These are phyloP conservation scores for Cephus sareptanus DNA, from an alignment of 2,888 invertebrate genomes.

Conservation along the genomic window DNA sequence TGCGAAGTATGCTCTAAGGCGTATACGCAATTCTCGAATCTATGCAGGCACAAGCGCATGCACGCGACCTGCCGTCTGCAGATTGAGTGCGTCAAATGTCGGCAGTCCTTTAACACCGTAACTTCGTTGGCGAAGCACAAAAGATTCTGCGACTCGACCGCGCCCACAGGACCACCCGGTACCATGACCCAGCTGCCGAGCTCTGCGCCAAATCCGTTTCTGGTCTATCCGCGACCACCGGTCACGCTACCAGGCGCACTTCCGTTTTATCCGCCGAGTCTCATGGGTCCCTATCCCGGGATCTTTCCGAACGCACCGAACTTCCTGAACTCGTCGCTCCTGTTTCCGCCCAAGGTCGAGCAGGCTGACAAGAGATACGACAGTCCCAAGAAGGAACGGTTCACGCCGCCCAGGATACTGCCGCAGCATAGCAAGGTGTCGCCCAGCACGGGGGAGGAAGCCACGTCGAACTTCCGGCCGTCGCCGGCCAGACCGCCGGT, in stretches of 20 bases:
- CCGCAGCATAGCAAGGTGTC: constrained; percentile 71
- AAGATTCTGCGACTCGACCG: constrained; percentile 91
- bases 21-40: constrained; percentile 99
- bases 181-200: constrained; percentile 56
- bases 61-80: constrained; percentile 95
- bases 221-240: constrained; percentile 77
- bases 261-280: constrained; percentile 74
- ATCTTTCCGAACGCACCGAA: constrained; percentile 71
- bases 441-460: constrained; percentile 76
- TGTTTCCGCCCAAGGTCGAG: constrained; percentile 74
- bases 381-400: constrained; percentile 69
- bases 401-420: constrained; percentile 70
- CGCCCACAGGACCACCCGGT: constrained; percentile 60
- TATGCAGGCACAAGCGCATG: constrained; percentile 99
- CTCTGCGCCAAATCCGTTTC: constrained; percentile 69
- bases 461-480: constrained; percentile 72
- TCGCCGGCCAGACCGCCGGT: constrained; percentile 74
- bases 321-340: constrained; percentile 72
- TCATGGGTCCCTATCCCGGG: constrained; percentile 72
- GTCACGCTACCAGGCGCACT: constrained; percentile 65
- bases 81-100: constrained; percentile 94
- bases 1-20: constrained; percentile 97
- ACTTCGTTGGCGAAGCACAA: constrained; percentile 96
- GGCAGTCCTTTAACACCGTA: constrained; percentile 90
- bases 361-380: constrained; percentile 69